Evolutionary conservation across 2,797 vertebrate genomes (phyloP).

Genomic region (Microhierax caerulescens): DNA sequence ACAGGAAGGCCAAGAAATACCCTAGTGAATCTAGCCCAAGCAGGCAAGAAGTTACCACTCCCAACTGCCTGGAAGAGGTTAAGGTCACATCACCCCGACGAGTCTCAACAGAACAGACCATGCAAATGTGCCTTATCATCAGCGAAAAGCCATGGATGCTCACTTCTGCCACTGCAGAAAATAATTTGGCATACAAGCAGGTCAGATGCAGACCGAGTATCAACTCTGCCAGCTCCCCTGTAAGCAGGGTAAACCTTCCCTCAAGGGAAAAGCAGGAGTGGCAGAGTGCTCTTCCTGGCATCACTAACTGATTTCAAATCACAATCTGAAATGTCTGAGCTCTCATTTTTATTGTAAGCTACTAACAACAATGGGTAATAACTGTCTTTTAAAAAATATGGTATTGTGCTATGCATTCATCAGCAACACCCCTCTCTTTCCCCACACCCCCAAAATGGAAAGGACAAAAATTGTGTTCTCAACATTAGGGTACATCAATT

Average conservation of each 20-base stretch:
- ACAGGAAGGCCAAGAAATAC: not conserved
- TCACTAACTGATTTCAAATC: not conserved
- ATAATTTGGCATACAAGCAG: not conserved
- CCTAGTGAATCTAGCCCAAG: not conserved
- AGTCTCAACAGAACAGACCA: not conserved
- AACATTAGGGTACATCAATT: not conserved
- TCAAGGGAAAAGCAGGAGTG: not conserved
- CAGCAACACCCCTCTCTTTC: not conserved
- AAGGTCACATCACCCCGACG: too few species aligned
- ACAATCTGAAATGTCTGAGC: not conserved
- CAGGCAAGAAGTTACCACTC: not conserved
- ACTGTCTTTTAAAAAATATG: not conserved
- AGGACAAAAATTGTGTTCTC: not conserved
- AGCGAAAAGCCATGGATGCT: not conserved
- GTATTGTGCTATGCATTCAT: not conserved
- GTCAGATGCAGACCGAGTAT: not conserved
- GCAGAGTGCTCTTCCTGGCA: not conserved
- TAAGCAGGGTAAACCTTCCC: not conserved
- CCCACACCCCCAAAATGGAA: fast-evolving
- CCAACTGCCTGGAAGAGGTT: not conserved
- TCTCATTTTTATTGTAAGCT: not conserved
- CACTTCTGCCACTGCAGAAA: not conserved
- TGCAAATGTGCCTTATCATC: fast-evolving
- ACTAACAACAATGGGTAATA: not conserved
- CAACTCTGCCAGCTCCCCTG: not conserved